Evolutionary conservation across 2,888 invertebrate genomes (phyloP), one percentile per base, ranked within the genome.

Genomic region (Urechis unicinctus): DNA sequence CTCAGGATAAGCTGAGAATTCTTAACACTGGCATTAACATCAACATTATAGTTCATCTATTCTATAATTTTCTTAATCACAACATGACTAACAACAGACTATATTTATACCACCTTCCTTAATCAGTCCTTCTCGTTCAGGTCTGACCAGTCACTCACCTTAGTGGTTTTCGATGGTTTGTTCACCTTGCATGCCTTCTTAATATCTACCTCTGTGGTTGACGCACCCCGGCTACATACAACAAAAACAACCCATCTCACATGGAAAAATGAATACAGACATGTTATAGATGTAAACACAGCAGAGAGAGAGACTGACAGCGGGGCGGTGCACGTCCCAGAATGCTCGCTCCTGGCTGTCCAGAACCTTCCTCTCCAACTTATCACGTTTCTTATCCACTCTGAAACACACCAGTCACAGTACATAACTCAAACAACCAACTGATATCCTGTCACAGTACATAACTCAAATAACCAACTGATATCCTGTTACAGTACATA

Each of bases 281-380:
- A 21, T 6, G 26, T 22, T 24, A 21, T 5, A 28, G 26, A 21
- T 48, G 29, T 21, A 9, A 9, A 28, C 9, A 28, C 25, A 24
- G 45, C 6, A 21, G 6, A 45, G 24, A 21, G 24, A n/a, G 45
- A 28, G 25, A 72, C 81, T 81, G 78, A 92, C 91, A 87, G 96
- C 94, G 9, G 98, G 98, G 71, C 98, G 83, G 78, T 98, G 97
- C 0, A 99, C 95, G 80, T 99, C 98, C 98, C 98, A 98, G 79
- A 99, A 99, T 1, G 98, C 98, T 66, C 97, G 81, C 79, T 99
- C 98, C 78, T 99, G 98, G 69, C 95, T 96, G 79, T 99, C 98
- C 57, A 98, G 80, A 9, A 99, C 95, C 79, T 99, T 98, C 47
- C 98, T 83, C 77, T 99, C 98, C 66, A 97, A 79, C 73, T 98